Evolutionary conservation across 2,113 vertebrate species (phyloP).

Genomic region (Brienomyrus brachyistius): DNA sequence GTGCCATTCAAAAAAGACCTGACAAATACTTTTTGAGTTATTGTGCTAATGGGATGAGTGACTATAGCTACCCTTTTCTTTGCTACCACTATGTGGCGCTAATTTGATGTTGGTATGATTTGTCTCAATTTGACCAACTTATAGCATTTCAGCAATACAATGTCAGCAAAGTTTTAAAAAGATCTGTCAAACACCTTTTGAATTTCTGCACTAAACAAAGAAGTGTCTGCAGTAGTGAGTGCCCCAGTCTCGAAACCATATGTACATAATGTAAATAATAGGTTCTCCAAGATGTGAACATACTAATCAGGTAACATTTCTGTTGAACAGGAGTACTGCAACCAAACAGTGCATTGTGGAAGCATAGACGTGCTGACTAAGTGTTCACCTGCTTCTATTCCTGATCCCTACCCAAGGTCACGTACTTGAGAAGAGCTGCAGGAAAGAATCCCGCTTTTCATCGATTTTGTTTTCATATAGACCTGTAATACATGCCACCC

Average conservation of each 20-base stretch:
- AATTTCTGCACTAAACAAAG: too few species aligned
- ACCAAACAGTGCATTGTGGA: background rate
- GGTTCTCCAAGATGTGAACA: background rate
- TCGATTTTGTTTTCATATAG: slow-evolving; percentile 26
- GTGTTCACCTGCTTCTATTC: slow-evolving; percentile 29
- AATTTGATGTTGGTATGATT: too few species aligned
- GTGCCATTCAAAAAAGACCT: too few species aligned
- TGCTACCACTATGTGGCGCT: too few species aligned
- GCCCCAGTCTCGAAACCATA: background rate
- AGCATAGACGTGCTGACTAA: background rate
- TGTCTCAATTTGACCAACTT: too few species aligned
- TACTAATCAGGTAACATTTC: background rate
- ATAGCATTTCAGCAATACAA: too few species aligned
- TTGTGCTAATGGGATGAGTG: too few species aligned
- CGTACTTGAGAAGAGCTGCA: slow-evolving; percentile 8
- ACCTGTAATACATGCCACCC: slow-evolving; percentile 13
- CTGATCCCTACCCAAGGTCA: slow-evolving; percentile 32
- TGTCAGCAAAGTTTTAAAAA: too few species aligned
- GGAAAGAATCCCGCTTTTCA: slow-evolving; percentile 6
- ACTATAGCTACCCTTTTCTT: too few species aligned
- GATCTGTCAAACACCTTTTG: too few species aligned
- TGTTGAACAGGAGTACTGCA: background rate
- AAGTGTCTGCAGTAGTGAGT: background rate
- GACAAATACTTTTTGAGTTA: too few species aligned
- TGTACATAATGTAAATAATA: background rate